Evolutionary conservation across 1,140 invertebrate genomes (phyloP).

Genomic region (Drosophila ambigua): DNA sequence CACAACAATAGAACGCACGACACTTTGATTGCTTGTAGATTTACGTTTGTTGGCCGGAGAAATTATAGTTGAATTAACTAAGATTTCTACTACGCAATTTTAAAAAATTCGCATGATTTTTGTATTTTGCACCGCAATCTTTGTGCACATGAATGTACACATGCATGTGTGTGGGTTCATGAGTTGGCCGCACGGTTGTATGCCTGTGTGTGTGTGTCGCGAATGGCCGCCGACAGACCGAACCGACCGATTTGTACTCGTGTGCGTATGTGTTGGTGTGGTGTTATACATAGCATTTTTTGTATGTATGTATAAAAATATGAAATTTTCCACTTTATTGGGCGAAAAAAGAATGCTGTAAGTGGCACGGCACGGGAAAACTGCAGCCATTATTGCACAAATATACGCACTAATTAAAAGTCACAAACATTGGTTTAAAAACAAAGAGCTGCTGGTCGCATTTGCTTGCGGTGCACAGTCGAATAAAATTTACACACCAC

Average conservation of each 20-base stretch:
- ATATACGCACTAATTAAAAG: slow-evolving; percentile 11
- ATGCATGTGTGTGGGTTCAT: slow-evolving; percentile 43
- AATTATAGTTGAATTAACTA: slow-evolving; percentile 19
- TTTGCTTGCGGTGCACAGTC: slow-evolving; percentile 9
- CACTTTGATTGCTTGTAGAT: slow-evolving; percentile 9
- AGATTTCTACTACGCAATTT: slow-evolving; percentile 74
- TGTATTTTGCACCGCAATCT: slow-evolving; percentile 82
- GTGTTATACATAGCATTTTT: slow-evolving; percentile 83
- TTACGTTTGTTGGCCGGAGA: neutral
- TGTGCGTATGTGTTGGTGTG: slow-evolving; percentile 66
- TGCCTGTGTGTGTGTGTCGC: slow-evolving; percentile 41
- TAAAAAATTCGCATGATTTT: slow-evolving; percentile 76
- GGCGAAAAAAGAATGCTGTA: slow-evolving; percentile 26
- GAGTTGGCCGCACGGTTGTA: slow-evolving; percentile 30
- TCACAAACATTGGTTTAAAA: slow-evolving; percentile 12
- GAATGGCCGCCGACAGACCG: slow-evolving; percentile 61
- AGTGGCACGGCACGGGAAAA: slow-evolving; percentile 32
- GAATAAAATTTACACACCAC: slow-evolving; percentile 35
- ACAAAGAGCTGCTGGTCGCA: slow-evolving; percentile 5
- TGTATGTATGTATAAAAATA: slow-evolving; percentile 83
- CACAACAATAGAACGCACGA: slow-evolving; percentile 16
- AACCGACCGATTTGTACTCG: slow-evolving; percentile 24
- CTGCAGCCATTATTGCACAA: neutral
- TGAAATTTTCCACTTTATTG: slow-evolving; percentile 74
- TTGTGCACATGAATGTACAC: neutral